These are phyloP conservation scores for Steinernema feltiae DNA, from an alignment of 1,140 invertebrate genomes.

Conservation along the genomic window DNA sequence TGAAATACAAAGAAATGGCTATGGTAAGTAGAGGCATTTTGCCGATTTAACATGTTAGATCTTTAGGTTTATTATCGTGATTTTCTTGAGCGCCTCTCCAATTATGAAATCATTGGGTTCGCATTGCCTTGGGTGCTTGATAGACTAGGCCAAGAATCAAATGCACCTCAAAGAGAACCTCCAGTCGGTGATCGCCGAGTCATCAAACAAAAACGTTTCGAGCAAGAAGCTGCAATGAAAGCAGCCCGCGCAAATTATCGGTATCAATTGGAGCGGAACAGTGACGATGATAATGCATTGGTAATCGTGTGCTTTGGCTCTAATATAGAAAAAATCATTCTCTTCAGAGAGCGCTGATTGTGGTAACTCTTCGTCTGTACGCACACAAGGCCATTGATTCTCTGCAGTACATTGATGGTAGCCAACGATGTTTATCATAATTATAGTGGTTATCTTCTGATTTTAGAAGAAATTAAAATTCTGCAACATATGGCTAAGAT, in stretches of 20 bases:
- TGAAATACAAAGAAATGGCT: conserved; percentile 19
- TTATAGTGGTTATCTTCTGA: conserved; percentile 10
- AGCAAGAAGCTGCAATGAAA: conserved; percentile 18
- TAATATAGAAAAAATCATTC: too few relatives aligned
- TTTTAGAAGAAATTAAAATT: conserved; percentile 50
- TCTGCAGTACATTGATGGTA: conserved; percentile 63
- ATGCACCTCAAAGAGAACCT: background rate
- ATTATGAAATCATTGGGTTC: conserved; percentile 17
- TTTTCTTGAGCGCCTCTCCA: conserved; percentile 20
- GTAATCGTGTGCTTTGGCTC: too few relatives aligned
- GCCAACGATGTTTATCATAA: conserved; percentile 24
- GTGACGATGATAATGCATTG: conserved; percentile 22
- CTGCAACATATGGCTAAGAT: conserved; percentile 43
- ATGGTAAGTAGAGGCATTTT: conserved; percentile 2
- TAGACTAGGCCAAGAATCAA: conserved; percentile 9
- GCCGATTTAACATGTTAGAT: background rate
- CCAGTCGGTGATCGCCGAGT: conserved; percentile 19
- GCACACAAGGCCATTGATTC: conserved; percentile 69
- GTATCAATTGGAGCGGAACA: conserved; percentile 11
- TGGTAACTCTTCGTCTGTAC: conserved; percentile 35
- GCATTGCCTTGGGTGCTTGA: conserved; percentile 26
- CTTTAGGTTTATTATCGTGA: conserved; percentile 25
- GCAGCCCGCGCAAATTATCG: background rate
- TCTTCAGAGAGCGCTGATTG: conserved; percentile 32
- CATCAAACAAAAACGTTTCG: conserved; percentile 23